Percentiles rank a stretch among this genome's conserved stretches.
Evolutionary conservation across 2,888 invertebrate species (phyloP).

Genomic region (Calameuta idolon): DNA sequence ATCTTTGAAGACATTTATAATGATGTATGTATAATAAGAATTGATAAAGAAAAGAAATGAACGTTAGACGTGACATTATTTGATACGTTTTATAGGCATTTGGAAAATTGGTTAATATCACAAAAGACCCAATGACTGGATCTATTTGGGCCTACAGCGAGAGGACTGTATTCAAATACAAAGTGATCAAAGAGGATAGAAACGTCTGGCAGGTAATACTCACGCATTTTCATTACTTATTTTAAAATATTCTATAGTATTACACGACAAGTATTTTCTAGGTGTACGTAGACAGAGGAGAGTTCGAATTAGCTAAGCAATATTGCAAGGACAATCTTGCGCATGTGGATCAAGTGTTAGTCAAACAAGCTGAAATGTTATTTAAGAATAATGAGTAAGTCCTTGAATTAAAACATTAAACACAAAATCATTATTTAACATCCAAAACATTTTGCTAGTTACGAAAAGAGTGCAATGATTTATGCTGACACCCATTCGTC

Average conservation of each 20-base stretch:
- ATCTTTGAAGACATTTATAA: conserved; percentile 88
- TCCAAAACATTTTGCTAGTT: conserved; percentile 63
- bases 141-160: conserved; percentile 91
- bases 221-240: neutral
- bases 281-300: conserved; percentile 86
- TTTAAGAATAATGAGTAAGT: conserved; percentile 79
- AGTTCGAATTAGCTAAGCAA: conserved; percentile 88
- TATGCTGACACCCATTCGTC: conserved; percentile 92
- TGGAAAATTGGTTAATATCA: conserved; percentile 83
- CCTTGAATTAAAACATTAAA: conserved; percentile 3
- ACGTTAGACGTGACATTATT: neutral
- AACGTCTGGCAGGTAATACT: conserved; percentile 80
- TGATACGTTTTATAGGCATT: conserved; percentile 68
- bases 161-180: conserved; percentile 86
- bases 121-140: conserved; percentile 82
- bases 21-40: conserved; percentile 67
- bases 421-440: conserved; percentile 6
- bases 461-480: conserved; percentile 84
- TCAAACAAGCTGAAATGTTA: conserved; percentile 88
- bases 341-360: conserved; percentile 84
- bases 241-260: conserved; percentile 23
- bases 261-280: conserved; percentile 33
- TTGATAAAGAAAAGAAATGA: neutral
- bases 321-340: conserved; percentile 86
- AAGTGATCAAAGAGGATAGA: conserved; percentile 85